phyloP scores from a whole-genome alignment of 2,888 invertebrate genomes.

The Digitonthophagus gazella region DNA sequence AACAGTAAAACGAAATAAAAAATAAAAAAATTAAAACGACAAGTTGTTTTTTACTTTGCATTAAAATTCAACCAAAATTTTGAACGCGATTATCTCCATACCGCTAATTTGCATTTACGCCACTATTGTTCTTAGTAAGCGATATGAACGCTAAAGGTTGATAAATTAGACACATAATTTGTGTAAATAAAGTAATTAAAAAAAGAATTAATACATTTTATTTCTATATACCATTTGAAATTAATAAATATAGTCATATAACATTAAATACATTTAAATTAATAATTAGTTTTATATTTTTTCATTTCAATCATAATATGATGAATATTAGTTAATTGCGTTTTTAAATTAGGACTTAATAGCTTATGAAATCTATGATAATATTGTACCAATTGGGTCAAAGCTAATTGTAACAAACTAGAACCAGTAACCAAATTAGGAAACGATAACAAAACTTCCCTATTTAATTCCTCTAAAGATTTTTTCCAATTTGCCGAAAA shows the following conservation, averaged over 20 bases:
- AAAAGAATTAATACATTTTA: neutral
- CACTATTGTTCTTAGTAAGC: too few relatives aligned
- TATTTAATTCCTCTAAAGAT: constrained; percentile 90
- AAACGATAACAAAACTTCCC: constrained; percentile 92
- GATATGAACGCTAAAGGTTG: neutral
- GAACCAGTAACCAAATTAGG: constrained; percentile 96
- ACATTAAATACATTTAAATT: constrained; percentile 33
- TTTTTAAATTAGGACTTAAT: constrained; percentile 77
- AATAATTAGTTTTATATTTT: constrained; percentile 96
- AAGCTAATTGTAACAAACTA: constrained; percentile 87
- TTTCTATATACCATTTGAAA: constrained; percentile 6
- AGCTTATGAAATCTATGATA: constrained; percentile 97
- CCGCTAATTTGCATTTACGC: too few relatives aligned
- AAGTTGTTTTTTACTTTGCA: too few relatives aligned
- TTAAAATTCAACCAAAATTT: too few relatives aligned
- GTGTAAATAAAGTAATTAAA: constrained; percentile 28
- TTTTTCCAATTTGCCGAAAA: constrained; percentile 95
- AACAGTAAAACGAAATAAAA: too few relatives aligned
- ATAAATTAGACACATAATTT: constrained; percentile 25
- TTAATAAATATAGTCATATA: constrained; percentile 6
- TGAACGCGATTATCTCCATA: too few relatives aligned
- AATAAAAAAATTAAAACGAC: too few relatives aligned
- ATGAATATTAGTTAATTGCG: constrained; percentile 95
- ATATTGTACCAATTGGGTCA: constrained; percentile 95
- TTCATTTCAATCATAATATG: constrained; percentile 99